These are phyloP conservation scores for Pocillopora verrucosa DNA, from an alignment of 64 coral and sea anemone species.

Conservation along the genomic window DNA sequence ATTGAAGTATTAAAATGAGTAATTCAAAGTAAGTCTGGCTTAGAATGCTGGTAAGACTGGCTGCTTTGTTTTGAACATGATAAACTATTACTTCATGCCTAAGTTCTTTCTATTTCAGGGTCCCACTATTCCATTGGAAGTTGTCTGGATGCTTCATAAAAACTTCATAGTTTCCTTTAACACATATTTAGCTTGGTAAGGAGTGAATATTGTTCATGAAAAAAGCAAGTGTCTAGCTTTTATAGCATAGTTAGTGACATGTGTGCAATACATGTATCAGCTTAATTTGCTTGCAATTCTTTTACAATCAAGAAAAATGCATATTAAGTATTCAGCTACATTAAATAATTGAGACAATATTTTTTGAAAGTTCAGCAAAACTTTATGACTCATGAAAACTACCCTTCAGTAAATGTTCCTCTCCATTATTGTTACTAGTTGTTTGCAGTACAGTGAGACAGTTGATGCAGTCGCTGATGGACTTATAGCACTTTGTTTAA, in stretches of 20 bases:
- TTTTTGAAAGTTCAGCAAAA: too few species aligned
- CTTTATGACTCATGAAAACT: too few species aligned
- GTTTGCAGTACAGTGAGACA: conserved; percentile 12
- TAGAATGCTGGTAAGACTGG: too few species aligned
- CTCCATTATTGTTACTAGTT: conserved; percentile 11
- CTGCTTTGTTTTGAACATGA: too few species aligned
- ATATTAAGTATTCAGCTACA: too few species aligned
- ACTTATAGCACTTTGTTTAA: conserved; percentile 20
- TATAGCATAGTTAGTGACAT: neutral
- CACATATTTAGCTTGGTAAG: conserved; percentile 88
- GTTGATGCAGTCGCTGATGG: neutral
- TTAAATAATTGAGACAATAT: too few species aligned
- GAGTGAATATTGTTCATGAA: neutral
- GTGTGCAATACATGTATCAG: neutral
- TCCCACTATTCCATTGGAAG: conserved; percentile 62
- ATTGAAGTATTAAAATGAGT: too few species aligned
- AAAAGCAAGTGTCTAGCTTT: too few species aligned
- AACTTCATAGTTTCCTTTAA: conserved; percentile 68
- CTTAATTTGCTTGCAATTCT: too few species aligned
- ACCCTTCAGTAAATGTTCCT: neutral
- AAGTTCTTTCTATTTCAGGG: neutral
- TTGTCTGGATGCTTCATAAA: conserved; percentile 81
- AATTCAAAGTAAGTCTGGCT: too few species aligned
- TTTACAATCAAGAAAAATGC: too few species aligned
- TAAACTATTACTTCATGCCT: neutral